Conservation (phyloP, 2,797 vertebrate species). For the Lacerta bilineata region DNA sequence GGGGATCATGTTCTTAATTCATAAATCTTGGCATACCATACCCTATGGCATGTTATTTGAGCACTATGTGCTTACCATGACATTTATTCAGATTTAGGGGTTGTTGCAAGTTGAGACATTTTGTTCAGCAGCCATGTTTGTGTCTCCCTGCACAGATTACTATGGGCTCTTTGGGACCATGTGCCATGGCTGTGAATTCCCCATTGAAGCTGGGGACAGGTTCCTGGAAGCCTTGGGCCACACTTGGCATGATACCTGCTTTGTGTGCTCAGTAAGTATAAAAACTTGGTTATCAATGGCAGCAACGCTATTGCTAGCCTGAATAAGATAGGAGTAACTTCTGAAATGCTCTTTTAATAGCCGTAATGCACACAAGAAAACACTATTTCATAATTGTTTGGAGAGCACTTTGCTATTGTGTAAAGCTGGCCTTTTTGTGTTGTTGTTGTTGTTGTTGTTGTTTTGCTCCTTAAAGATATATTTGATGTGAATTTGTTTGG, state of each 20-base stretch:
- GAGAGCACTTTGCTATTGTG: constrained; percentile 57
- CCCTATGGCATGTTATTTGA: not conserved
- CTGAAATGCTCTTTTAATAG: constrained; percentile 8
- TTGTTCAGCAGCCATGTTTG: constrained; percentile 20
- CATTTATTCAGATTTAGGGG: not conserved
- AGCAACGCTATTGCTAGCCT: constrained; percentile 35
- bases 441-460: not conserved
- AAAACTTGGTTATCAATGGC: constrained; percentile 9
- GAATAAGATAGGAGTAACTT: constrained; percentile 9
- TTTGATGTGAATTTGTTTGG: constrained; percentile 33
- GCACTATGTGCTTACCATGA: not conserved
- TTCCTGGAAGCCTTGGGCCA: constrained; percentile 94
- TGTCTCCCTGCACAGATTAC: constrained; percentile 85
- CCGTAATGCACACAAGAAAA: constrained; percentile 52
- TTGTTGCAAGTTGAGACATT: not conserved
- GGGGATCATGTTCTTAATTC: not conserved
- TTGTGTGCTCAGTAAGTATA: constrained; percentile 93
- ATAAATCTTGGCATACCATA: not conserved
- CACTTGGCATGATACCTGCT: constrained; percentile 99
- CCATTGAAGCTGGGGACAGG: constrained; percentile 97
- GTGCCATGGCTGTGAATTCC: constrained; percentile 96
- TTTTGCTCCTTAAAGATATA: not conserved
- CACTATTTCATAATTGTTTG: constrained; percentile 51
- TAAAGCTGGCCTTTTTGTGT: constrained; percentile 33
- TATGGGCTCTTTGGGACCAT: constrained; percentile 93